phyloP scores from a whole-genome alignment of 2,113 vertebrate genomes.

The Eurypyga helias region DNA sequence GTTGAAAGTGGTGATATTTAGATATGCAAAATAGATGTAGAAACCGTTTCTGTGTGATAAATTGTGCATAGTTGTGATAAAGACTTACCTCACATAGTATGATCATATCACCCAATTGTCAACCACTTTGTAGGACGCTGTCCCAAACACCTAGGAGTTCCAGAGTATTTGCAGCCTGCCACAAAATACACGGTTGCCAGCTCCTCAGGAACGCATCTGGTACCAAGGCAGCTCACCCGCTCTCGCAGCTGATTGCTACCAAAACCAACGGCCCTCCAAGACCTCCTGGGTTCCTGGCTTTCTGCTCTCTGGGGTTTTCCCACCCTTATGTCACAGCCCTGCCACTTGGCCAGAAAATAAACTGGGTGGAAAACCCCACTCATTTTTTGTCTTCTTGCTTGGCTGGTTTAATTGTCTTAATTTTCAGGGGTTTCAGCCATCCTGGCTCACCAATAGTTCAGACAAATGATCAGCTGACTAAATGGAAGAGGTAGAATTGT shows the following conservation, averaged over 20 bases:
- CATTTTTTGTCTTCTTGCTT: not conserved
- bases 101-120: not conserved
- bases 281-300: not conserved
- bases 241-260: not conserved
- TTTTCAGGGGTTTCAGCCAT: not conserved
- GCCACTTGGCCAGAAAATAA: not conserved
- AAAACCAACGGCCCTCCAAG: not conserved
- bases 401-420: not conserved
- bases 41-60: not conserved
- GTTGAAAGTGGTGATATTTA: not conserved
- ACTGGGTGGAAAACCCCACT: accelerated
- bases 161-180: not conserved
- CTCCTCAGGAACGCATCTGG: not conserved
- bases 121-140: not conserved
- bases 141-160: not conserved
- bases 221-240: not conserved
- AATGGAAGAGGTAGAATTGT: not conserved
- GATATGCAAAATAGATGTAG: not conserved
- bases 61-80: not conserved
- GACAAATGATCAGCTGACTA: not conserved
- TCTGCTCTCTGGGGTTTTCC: not conserved
- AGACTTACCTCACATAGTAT: not conserved
- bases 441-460: not conserved
- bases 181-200: not conserved
- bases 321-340: not conserved